Evolutionary conservation across 2,797 vertebrate species (phyloP).

Genomic region (Typhlichthys subterraneus): DNA sequence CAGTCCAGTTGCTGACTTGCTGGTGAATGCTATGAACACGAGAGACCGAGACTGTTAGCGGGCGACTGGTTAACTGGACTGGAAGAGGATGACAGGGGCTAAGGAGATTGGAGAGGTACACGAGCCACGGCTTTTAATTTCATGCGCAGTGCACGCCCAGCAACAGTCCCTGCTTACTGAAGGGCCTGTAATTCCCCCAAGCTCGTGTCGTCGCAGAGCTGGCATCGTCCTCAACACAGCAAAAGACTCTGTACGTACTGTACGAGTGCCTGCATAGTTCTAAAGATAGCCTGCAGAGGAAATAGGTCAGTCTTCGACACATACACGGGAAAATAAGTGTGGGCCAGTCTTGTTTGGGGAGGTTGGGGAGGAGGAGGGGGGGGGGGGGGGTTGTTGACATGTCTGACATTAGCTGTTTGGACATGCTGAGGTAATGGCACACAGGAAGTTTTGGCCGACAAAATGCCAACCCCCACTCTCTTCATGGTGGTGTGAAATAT

Average conservation of each 20-base stretch:
- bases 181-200: constrained; percentile 72
- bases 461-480: constrained; percentile 32
- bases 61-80: constrained; percentile 70
- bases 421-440: constrained; percentile 16
- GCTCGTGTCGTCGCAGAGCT: constrained; percentile 45
- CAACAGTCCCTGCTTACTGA: constrained; percentile 67
- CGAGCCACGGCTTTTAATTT: constrained; percentile 80
- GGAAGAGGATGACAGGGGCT: constrained; percentile 77
- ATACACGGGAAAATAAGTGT: background rate
- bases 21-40: constrained; percentile 42
- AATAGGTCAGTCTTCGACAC: background rate
- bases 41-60: constrained; percentile 60
- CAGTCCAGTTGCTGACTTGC: constrained; percentile 9
- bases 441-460: constrained; percentile 48
- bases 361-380: background rate
- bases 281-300: background rate
- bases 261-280: constrained; percentile 10
- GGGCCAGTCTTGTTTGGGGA: too few species aligned
- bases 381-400: constrained; percentile 13
- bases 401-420: constrained; percentile 27
- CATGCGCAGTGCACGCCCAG: constrained; percentile 70
- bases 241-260: constrained; percentile 20
- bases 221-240: constrained; percentile 36
- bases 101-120: constrained; percentile 67
- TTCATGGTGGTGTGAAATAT: constrained; percentile 71